These are phyloP conservation scores for Heliothis peltigera DNA, from an alignment of 2,888 invertebrate species.

Conservation along the genomic window DNA sequence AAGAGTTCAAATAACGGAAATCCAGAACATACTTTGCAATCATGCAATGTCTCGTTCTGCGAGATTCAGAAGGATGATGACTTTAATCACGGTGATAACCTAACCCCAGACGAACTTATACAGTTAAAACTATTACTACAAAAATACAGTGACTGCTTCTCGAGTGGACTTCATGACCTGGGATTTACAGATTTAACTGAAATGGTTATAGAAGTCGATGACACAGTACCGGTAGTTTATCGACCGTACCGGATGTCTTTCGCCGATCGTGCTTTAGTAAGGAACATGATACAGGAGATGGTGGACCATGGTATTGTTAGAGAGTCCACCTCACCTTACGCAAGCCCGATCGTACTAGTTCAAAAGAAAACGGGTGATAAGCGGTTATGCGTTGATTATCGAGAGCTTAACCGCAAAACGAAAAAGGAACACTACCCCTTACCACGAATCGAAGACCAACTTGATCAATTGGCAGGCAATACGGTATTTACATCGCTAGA, in stretches of 20 bases:
- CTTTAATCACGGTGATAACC: background rate
- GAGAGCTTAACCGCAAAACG: slow-evolving; percentile 1
- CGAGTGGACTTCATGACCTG: background rate
- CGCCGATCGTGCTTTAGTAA: background rate
- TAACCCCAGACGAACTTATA: background rate
- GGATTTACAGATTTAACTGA: slow-evolving; percentile 3
- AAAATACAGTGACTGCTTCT: slow-evolving; percentile 6
- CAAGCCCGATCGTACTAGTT: background rate
- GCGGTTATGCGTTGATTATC: slow-evolving; percentile 3
- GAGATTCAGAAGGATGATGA: background rate
- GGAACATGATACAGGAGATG: slow-evolving; percentile 5
- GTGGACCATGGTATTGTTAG: background rate
- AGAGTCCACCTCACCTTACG: slow-evolving; percentile 2
- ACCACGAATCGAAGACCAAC: slow-evolving; percentile 3
- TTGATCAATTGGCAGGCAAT: background rate
- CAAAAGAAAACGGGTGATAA: slow-evolving; percentile 7
- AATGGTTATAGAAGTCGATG: slow-evolving; percentile 9
- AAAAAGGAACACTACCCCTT: slow-evolving; percentile 5
- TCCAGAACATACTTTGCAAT: background rate
- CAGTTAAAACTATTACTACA: background rate
- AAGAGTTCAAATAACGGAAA: background rate
- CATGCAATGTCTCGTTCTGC: background rate
- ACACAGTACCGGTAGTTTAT: slow-evolving; percentile 11
- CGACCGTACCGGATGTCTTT: slow-evolving; percentile 12
- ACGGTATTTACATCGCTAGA: background rate